Evolutionary conservation across 1,140 invertebrate genomes (phyloP).

Genomic region (Pogonomyrmex californicus): DNA sequence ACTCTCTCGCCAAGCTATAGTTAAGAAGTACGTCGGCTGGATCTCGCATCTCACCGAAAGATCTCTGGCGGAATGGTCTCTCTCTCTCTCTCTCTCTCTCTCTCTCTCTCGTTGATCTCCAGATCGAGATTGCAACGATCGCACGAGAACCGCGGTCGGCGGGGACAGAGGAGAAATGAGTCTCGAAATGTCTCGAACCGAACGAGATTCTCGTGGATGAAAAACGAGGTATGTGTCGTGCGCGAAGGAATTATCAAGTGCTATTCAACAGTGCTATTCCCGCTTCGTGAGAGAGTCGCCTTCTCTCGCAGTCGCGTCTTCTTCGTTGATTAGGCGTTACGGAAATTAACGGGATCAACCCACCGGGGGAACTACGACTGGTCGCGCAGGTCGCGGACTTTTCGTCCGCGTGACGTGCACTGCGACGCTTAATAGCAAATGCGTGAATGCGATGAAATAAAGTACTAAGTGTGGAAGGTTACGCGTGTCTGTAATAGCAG

Average conservation of each 20-base stretch:
- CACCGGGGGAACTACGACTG: not conserved
- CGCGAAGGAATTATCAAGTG: not conserved
- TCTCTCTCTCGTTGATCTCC: not conserved
- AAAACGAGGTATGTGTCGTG: not conserved
- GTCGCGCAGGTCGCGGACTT: slow-evolving; percentile 1
- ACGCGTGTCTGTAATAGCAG: not conserved
- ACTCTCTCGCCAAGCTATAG: slow-evolving; percentile 8
- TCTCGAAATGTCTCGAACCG: not conserved
- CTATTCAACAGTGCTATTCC: not conserved
- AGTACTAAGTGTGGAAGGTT: slow-evolving; percentile 25
- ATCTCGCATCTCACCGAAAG: slow-evolving; percentile 13
- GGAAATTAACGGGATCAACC: not conserved
- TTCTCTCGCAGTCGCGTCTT: not conserved
- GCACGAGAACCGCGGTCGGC: not conserved
- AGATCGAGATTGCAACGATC: slow-evolving; percentile 8
- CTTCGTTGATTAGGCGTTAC: slow-evolving; percentile 32
- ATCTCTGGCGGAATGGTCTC: slow-evolving; percentile 40
- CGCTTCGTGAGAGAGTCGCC: not conserved
- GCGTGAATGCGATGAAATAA: slow-evolving; percentile 17
- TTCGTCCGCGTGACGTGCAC: slow-evolving; percentile 22
- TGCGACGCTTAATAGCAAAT: not conserved
- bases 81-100: not conserved
- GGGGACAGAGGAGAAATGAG: not conserved
- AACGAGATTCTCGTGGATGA: slow-evolving; percentile 16
- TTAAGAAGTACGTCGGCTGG: slow-evolving; percentile 41